Evolutionary conservation across 2,888 invertebrate species (phyloP).

Genomic region (Halocaridina rubra): DNA sequence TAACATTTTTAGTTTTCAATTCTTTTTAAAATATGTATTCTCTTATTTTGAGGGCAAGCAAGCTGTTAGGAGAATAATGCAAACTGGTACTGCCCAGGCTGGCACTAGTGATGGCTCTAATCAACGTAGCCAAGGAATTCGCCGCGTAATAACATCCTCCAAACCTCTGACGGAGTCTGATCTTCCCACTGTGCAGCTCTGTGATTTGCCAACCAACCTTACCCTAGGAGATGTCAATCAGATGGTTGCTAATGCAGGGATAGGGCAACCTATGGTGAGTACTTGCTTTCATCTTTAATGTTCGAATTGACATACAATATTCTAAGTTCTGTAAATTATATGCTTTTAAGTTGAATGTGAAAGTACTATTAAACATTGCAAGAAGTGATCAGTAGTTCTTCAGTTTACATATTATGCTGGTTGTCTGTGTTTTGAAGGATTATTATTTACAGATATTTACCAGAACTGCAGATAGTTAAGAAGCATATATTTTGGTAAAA

Average conservation of each 20-base stretch:
- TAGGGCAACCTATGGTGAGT: conserved; percentile 47
- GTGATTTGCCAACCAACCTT: conserved; percentile 40
- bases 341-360: too few relatives aligned
- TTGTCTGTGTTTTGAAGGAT: too few relatives aligned
- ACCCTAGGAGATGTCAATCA: conserved; percentile 32
- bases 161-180: background rate
- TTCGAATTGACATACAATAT: background rate
- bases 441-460: too few relatives aligned
- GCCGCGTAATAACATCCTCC: conserved; percentile 23
- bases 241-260: conserved; percentile 37
- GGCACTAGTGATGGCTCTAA: background rate
- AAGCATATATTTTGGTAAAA: too few relatives aligned
- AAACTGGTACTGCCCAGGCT: background rate
- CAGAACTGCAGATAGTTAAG: too few relatives aligned
- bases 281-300: background rate
- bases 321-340: background rate
- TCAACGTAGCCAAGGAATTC: conserved; percentile 7
- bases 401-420: too few relatives aligned
- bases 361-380: too few relatives aligned
- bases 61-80: conserved; percentile 1
- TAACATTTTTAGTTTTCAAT: too few relatives aligned
- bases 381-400: too few relatives aligned
- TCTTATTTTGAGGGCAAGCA: background rate
- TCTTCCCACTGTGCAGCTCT: conserved; percentile 38
- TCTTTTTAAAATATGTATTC: too few relatives aligned